Evolutionary conservation across 35 echinoderm and acorn worm genomes (phyloP), one percentile per base, ranked within the genome.

Genomic region (Amphiura filiformis): DNA sequence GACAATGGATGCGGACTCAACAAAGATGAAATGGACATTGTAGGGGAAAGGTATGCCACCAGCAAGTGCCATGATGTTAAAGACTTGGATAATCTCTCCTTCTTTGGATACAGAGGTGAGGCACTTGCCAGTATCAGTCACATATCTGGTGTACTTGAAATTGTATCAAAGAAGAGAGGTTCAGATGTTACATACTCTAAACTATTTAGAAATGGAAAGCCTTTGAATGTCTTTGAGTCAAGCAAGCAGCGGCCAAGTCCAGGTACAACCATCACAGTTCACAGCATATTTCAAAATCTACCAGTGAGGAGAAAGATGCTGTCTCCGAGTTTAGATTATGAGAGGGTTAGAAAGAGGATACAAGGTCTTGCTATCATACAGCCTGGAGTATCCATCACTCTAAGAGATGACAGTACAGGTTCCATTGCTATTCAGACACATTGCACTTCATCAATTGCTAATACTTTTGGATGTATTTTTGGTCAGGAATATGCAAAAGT

Each of bases 31-130:
- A 65, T 99, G 33, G 26, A 31, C 17, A 34, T 80, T 39, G 49
- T 99, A 35, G 96, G 96, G 57, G 86, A 95, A 28, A 65, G 96
- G 37, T 99, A 99, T 65, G 79, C 87, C 31, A 99, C 96, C 23
- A 99, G 96, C 42, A 99, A 99, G 81, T 95, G 92, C 82, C 86
- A 92, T 88, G 44, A 85, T 36, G 33, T 94, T 35, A 61, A 89
- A 80, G 96, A 95, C 36, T 84, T 94, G 39, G 84, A 95, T 15
- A 87, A 84, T 23, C 56, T 95, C 36, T 52, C 77, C 37, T 76
- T 80, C 39, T 95, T 91, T 94, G 96, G 96, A 18, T 99, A 87
- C 76, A 88, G 96, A 84, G 96, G 96, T n/a, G 96, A 99, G 70
- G 90, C 93, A 39, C 70, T 99, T 41, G 89, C 96, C 32, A 99